Evolutionary conservation across 2,797 vertebrate species (phyloP).

Genomic region (Acrocephalus scirpaceus): DNA sequence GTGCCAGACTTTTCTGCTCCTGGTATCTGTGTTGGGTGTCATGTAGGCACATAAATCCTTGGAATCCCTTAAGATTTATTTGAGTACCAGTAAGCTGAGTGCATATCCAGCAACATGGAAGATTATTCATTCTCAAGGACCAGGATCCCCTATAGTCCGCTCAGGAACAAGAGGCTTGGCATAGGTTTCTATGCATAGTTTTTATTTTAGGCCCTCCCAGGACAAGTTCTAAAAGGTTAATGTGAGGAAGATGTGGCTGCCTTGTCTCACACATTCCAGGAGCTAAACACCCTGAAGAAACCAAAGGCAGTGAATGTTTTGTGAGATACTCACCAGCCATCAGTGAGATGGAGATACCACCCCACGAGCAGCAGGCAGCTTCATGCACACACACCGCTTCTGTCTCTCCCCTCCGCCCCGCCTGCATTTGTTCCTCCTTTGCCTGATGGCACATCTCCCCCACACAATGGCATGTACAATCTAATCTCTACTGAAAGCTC

Average conservation of each 20-base stretch:
- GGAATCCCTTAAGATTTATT: not conserved
- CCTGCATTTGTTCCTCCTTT: constrained; percentile 57
- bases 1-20: not conserved
- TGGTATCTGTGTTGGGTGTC: not conserved
- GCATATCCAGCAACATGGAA: not conserved
- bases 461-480: constrained; percentile 59
- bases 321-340: not conserved
- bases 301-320: not conserved
- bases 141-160: not conserved
- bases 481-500: constrained; percentile 66
- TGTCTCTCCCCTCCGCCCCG: not conserved
- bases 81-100: not conserved
- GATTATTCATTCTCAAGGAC: not conserved
- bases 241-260: not conserved
- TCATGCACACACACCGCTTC: not conserved
- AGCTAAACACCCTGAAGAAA: not conserved
- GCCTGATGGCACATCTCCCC: constrained; percentile 57
- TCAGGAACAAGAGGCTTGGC: not conserved
- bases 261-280: not conserved
- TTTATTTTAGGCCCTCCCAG: not conserved
- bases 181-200: not conserved
- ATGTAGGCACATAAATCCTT: not conserved
- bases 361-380: constrained; percentile 22
- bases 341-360: constrained; percentile 2
- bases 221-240: not conserved